phyloP scores from a whole-genome alignment of 2,888 invertebrate species.

The Drosophila greeni region DNA sequence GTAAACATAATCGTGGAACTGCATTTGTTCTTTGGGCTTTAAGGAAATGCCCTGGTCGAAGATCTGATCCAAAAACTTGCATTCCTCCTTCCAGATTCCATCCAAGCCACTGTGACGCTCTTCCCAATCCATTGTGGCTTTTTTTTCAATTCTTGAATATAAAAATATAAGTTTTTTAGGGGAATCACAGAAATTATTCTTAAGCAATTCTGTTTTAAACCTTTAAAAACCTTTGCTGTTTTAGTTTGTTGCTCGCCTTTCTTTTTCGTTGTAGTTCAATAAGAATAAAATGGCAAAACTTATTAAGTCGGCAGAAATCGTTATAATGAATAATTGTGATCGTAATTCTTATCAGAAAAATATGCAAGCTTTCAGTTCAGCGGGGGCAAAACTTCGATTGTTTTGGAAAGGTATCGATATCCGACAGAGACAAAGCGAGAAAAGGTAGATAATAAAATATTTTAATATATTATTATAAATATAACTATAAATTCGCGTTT shows the following conservation, averaged over 20 bases:
- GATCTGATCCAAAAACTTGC: neutral
- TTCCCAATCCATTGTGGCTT: slow-evolving; percentile 1
- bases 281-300: neutral
- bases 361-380: neutral
- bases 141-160: too few relatives aligned
- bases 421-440: neutral
- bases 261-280: too few relatives aligned
- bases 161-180: neutral
- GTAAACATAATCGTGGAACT: slow-evolving; percentile 3
- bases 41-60: neutral
- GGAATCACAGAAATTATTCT: neutral
- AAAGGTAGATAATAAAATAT: too few relatives aligned
- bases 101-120: neutral
- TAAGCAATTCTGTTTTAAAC: neutral
- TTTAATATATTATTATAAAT: neutral
- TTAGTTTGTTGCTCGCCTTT: neutral
- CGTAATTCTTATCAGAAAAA: neutral
- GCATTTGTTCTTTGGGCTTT: neutral
- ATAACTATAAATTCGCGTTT: neutral
- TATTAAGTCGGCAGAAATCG: neutral
- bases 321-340: too few relatives aligned
- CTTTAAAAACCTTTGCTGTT: too few relatives aligned
- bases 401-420: slow-evolving; percentile 4
- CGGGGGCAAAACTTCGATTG: neutral
- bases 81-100: neutral